phyloP scores from a whole-genome alignment of 2,888 invertebrate species.

The Stenurella melanura region DNA sequence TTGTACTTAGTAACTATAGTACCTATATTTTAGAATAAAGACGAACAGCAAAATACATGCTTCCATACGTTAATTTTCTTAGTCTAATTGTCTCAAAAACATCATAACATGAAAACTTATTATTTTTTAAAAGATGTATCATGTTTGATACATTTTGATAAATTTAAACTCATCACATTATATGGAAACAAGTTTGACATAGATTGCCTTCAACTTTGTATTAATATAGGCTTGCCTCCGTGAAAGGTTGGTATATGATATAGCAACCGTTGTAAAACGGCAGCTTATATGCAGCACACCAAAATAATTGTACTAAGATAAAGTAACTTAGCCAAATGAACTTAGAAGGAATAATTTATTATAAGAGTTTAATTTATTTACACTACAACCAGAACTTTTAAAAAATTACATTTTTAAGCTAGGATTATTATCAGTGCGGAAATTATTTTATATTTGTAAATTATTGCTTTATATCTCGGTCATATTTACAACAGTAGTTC shows the following conservation, averaged over 20 bases:
- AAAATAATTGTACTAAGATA: constrained; percentile 57
- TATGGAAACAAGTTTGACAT: constrained; percentile 53
- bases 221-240: constrained; percentile 55
- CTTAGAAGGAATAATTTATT: constrained; percentile 45
- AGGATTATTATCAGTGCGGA: constrained; percentile 49
- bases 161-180: constrained; percentile 42
- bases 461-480: constrained; percentile 54
- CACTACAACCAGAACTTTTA: constrained; percentile 47
- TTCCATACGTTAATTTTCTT: background rate
- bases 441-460: constrained; percentile 60
- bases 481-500: constrained; percentile 37
- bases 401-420: constrained; percentile 47
- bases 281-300: constrained; percentile 61
- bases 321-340: constrained; percentile 59
- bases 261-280: constrained; percentile 41
- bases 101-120: no score
- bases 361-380: constrained; percentile 48
- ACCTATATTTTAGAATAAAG: background rate
- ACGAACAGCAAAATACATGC: background rate
- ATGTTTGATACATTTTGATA: background rate
- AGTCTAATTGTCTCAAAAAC: background rate
- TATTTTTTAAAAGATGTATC: no score
- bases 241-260: constrained; percentile 47
- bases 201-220: constrained; percentile 58
- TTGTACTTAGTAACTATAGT: background rate